Evolutionary conservation across 2,113 vertebrate genomes (phyloP).

Genomic region (Dromas ardeola): DNA sequence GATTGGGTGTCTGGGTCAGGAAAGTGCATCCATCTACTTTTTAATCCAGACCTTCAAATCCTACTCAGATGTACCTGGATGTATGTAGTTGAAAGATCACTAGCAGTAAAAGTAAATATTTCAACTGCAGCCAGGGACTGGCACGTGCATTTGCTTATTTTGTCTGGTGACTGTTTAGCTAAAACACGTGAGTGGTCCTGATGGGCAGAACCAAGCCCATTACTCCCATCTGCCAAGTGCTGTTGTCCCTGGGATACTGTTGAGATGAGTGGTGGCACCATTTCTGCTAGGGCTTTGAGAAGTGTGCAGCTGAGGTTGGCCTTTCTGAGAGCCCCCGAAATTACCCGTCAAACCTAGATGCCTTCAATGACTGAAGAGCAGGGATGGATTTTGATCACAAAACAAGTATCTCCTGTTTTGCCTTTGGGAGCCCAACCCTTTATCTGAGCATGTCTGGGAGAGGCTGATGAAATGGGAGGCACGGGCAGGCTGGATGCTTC

Average conservation of each 20-base stretch:
- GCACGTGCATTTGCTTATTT: neutral
- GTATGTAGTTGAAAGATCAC: neutral
- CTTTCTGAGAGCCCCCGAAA: neutral
- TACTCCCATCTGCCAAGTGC: neutral
- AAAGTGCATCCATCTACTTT: neutral
- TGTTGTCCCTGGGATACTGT: rapidly evolving
- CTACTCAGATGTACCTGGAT: neutral
- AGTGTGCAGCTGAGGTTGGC: neutral
- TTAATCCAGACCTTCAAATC: neutral
- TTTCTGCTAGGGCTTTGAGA: neutral
- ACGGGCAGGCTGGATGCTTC: neutral
- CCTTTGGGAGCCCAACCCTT: neutral
- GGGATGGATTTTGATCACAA: neutral
- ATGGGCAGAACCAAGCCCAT: neutral
- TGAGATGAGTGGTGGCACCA: neutral
- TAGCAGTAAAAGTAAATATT: neutral
- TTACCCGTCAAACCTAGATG: neutral
- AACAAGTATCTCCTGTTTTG: neutral
- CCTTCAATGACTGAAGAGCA: neutral
- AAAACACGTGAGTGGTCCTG: rapidly evolving
- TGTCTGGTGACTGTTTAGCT: neutral
- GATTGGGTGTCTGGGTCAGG: neutral
- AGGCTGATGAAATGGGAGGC: neutral
- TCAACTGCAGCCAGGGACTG: neutral
- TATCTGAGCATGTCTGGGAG: neutral